phyloP scores from a whole-genome alignment of 2,113 vertebrate species.

The Psephotus haematonotus region DNA sequence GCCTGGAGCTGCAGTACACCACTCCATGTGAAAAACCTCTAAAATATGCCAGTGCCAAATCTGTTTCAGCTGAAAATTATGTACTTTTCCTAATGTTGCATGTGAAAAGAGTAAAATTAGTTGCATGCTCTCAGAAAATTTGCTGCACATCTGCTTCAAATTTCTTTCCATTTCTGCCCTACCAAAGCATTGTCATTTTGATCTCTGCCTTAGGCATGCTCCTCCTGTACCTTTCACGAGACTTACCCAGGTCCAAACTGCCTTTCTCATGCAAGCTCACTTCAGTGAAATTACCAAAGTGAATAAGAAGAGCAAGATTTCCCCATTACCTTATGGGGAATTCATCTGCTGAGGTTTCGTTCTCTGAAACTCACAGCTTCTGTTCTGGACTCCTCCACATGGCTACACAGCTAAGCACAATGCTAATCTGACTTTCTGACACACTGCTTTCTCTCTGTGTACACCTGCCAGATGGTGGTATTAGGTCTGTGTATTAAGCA shows the following conservation, averaged over 20 bases:
- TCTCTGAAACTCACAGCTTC: background rate
- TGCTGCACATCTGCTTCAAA: background rate
- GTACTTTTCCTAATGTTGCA: background rate
- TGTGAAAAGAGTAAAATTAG: background rate
- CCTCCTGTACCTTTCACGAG: background rate
- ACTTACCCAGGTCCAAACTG: background rate
- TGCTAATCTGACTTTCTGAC: background rate
- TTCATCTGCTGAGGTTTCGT: background rate
- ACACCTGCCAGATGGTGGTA: background rate
- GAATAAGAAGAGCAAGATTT: background rate
- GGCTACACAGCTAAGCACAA: background rate
- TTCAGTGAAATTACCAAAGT: background rate
- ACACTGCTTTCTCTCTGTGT: background rate
- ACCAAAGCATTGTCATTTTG: background rate
- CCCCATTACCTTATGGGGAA: background rate
- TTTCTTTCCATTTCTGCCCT: background rate
- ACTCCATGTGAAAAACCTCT: background rate
- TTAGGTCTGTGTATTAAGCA: constrained; percentile 5
- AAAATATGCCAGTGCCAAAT: background rate
- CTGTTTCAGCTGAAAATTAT: background rate
- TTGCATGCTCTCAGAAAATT: background rate
- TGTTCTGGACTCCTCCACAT: background rate
- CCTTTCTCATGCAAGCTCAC: background rate
- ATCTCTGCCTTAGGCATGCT: background rate
- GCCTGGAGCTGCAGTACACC: background rate